Percentiles rank a stretch among this genome's conserved stretches.
phyloP scores from a whole-genome alignment of 2,888 invertebrate species.

The Sarcophaga rosellei region DNA sequence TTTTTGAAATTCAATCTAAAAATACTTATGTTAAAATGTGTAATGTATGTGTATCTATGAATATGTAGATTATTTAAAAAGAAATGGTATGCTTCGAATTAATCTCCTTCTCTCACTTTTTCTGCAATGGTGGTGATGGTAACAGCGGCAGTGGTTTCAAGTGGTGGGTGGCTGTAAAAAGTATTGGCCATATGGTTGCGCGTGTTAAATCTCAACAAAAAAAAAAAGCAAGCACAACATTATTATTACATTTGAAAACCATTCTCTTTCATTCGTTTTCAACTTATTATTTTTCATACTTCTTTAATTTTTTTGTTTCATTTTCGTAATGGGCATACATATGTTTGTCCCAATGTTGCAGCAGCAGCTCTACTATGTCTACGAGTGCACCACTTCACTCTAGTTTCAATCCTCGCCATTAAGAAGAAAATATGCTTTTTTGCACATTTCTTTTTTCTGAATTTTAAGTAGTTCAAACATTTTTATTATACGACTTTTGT shows the following conservation, averaged over 20 bases:
- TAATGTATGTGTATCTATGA: not conserved
- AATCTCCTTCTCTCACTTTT: not conserved
- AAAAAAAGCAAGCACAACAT: conserved; percentile 40
- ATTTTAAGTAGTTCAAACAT: conserved; percentile 64
- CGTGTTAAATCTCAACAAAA: conserved; percentile 56
- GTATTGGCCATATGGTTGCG: conserved; percentile 59
- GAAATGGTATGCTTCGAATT: conserved; percentile 39
- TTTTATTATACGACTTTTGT: conserved; percentile 60
- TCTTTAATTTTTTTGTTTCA: not conserved
- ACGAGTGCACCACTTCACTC: conserved; percentile 63
- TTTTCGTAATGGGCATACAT: conserved; percentile 58
- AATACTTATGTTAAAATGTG: not conserved
- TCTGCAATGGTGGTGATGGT: conserved; percentile 30
- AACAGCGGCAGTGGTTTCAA: conserved; percentile 25
- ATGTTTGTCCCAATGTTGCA: conserved; percentile 58
- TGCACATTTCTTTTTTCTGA: conserved; percentile 52
- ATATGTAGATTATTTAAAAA: conserved; percentile 29
- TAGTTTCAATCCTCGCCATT: conserved; percentile 33
- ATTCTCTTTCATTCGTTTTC: conserved; percentile 34
- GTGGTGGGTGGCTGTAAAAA: conserved; percentile 47
- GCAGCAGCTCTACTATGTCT: conserved; percentile 30
- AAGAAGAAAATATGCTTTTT: conserved; percentile 47
- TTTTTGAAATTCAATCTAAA: conserved; percentile 14
- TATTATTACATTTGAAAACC: conserved; percentile 43
- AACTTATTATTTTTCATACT: conserved; percentile 24